Base-by-base conservation (phyloP, 2,797 vertebrate species). In the Urosaurus nigricauda region DNA sequence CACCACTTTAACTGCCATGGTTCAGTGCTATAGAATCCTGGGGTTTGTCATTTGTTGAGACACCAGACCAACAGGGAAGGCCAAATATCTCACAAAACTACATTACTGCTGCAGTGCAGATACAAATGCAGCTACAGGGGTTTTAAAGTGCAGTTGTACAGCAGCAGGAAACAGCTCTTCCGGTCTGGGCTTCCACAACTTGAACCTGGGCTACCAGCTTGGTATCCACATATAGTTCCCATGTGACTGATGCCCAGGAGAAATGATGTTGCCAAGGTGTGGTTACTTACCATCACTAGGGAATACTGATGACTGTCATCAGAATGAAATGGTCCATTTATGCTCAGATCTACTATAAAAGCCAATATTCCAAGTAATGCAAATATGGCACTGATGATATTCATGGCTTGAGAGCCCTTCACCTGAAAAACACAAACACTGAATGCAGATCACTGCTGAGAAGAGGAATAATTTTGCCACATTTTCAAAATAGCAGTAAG, bases 371-470 rank as follows among this genome's bases (percentile, higher is more conserved):
- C 87, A 79, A 85, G 84, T 63, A 85, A 85, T 8, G 87, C 87
- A 86, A 83, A 83, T n/a, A 86, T 88, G 79, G 79, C 84, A 83
- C 87, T 86, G 78, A 88, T 91, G 51, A 91, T 88, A 73, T 88
- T 91, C 87, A 91, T 86, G 74, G 79, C 90, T 78, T 88, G 90
- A 9, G 87, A 85, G 75, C 90, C 90, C 81, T 88, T 88, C 65
- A 86, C 80, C 90, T 91, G 87, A 73, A 91, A 91, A 47, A 40
- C 47, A 89, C 4, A 86, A 80, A 79, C 17, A 85, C 16, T 26
- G 65, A 35, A 74, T 65, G 65, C 26, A 60, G 53, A 40, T 53
- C 37, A 83, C 29, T 60, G 24, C 47, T 79, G 75, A 35, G 51
- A 56, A 21, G 73, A 86, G 35, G 35, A 40, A 17, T 3, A 60